A percentile compares a stretch with the other conserved stretches of the same genome.
These are phyloP conservation scores for Erythrocercus mccallii DNA, from an alignment of 2,113 vertebrate species.

Conservation along the genomic window DNA sequence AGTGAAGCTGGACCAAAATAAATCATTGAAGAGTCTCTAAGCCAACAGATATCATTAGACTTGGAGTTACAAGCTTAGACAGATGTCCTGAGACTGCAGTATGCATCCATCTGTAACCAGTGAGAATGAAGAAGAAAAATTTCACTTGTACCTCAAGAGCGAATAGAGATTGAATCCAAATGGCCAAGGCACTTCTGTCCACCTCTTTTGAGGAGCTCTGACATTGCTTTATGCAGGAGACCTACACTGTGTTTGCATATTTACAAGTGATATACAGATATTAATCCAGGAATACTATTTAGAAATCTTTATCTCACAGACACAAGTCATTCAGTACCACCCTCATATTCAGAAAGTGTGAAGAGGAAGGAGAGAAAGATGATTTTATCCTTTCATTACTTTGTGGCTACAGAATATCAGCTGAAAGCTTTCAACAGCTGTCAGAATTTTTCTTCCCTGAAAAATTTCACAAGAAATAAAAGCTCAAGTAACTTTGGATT, in stretches of 20 bases:
- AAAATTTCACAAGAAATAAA: not conserved
- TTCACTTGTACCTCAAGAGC: not conserved
- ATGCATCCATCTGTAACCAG: not conserved
- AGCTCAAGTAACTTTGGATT: not conserved
- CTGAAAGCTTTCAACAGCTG: not conserved
- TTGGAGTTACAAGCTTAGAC: constrained; percentile 22
- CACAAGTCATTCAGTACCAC: not conserved
- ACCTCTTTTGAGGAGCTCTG: not conserved
- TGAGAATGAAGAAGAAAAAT: not conserved
- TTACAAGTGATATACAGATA: not conserved
- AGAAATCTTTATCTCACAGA: not conserved
- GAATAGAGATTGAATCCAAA: not conserved
- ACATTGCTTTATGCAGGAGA: not conserved
- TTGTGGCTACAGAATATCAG: not conserved
- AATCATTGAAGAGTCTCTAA: not conserved
- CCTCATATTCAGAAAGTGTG: not conserved
- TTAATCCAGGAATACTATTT: not conserved
- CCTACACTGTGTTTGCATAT: not conserved
- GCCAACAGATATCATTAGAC: constrained; percentile 9
- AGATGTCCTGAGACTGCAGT: constrained; percentile 9
- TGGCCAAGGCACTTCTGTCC: not conserved
- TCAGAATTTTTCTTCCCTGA: not conserved
- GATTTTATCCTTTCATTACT: not conserved
- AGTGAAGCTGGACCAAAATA: constrained; percentile 23
- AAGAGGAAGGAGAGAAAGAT: not conserved